Conservation (phyloP, 2,888 invertebrate species). For the Hecatera dysodea region DNA sequence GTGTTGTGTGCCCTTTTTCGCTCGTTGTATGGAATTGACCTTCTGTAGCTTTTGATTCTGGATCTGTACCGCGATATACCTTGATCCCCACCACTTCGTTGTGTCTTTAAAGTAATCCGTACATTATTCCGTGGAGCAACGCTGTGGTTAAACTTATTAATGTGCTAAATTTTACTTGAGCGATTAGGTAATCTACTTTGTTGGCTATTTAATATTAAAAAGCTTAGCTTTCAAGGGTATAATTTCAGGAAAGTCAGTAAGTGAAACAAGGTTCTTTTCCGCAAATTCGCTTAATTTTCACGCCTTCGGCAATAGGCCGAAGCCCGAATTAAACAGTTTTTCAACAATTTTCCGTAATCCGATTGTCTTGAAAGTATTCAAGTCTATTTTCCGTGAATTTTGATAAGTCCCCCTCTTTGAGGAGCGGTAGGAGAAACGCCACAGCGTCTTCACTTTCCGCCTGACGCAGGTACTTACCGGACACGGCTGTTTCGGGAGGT, state of each 20-base stretch:
- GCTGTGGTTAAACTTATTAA: conserved; percentile 30
- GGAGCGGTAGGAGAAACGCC: too few relatives aligned
- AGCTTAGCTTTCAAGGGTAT: neutral
- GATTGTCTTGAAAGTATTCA: too few relatives aligned
- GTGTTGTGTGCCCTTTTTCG: neutral
- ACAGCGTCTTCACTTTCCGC: too few relatives aligned
- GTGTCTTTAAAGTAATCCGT: conserved; percentile 27
- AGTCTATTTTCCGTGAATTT: too few relatives aligned
- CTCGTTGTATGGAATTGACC: neutral
- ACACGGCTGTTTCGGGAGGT: too few relatives aligned
- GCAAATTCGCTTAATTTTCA: neutral
- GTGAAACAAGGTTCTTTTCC: neutral
- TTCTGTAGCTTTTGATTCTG: neutral
- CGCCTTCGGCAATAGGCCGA: neutral
- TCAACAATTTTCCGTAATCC: neutral
- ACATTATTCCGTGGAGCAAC: conserved; percentile 31
- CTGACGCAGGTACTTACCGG: too few relatives aligned
- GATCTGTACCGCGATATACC: neutral
- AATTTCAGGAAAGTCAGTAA: neutral
- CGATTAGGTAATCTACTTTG: conserved; percentile 42
- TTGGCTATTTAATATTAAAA: conserved; percentile 9
- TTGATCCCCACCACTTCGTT: neutral
- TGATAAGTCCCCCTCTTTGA: too few relatives aligned
- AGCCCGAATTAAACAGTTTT: neutral
- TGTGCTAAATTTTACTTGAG: conserved; percentile 12